Percentiles rank a stretch among this genome's conserved stretches.
Conservation (phyloP, 2,797 vertebrate species). For the Myotis vivesi region DNA sequence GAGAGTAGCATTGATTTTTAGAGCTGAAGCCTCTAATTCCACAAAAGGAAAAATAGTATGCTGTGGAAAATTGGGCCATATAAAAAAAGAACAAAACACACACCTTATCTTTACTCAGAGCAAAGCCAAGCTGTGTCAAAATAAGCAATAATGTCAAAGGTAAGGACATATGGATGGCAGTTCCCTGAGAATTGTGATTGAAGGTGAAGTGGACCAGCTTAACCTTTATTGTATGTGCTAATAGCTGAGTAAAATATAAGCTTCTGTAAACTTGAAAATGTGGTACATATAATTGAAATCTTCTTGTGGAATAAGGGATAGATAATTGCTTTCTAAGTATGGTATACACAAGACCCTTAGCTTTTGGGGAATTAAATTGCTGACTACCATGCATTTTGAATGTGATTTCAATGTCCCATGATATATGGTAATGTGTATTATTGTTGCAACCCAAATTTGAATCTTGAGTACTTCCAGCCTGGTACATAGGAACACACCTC, state of each 20-base stretch:
- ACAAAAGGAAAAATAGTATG: background rate
- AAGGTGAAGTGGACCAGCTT: background rate
- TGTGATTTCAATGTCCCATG: background rate
- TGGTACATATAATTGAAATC: constrained; percentile 30
- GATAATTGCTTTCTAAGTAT: background rate
- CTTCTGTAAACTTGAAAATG: background rate
- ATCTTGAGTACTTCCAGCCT: background rate
- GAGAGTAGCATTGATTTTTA: background rate
- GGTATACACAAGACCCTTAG: background rate
- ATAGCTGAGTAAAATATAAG: background rate
- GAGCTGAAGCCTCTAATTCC: background rate
- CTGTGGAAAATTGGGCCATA: constrained; percentile 29
- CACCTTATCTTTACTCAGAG: background rate
- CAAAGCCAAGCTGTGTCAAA: background rate
- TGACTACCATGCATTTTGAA: background rate
- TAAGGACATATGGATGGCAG: background rate
- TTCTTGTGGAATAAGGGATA: background rate
- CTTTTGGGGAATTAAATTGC: background rate
- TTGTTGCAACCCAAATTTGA: background rate
- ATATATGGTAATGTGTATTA: background rate
- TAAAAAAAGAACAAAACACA: background rate
- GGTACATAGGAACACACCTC: background rate
- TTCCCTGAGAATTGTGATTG: background rate
- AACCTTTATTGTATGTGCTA: background rate
- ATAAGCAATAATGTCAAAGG: background rate